Base-by-base conservation (phyloP, 1,140 invertebrate genomes). In the Drosophila repleta region DNA sequence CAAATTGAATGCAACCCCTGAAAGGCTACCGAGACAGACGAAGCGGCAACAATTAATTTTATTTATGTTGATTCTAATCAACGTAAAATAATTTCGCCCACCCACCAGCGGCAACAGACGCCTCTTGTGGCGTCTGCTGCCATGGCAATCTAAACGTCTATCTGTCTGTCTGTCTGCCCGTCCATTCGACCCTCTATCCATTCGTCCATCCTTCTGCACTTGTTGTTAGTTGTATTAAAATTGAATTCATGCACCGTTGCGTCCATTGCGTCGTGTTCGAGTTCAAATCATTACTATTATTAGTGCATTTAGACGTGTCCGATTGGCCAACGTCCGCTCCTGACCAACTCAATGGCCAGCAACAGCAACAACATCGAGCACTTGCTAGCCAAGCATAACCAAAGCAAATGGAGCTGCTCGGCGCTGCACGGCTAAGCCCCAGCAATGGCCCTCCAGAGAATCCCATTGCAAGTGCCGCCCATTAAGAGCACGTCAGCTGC, bases 41-140 rank as follows among this genome's bases (percentile, higher is more conserved):
- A 70, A 64, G 56, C 83, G 79, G 79, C 83, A 87, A 83, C 83
- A 87, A 87, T 87, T 87, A 87, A 87, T 87, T 87, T 87, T 88
- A 87, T 87, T 87, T 88, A 87, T 87, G 82, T 87, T 87, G 82
- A 87, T 87, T 87, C 78, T 82, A 87, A 87, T 87, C 82, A 87
- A 79, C 74, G 66, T 66, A 53, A 58, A 69, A 64, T 68, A 37
- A 62, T 61, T 68, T 68, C 57, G 55, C 43, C 56, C 24, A 21
- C 18, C 32, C 61, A 53, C n/a, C n/a, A n/a, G n/a, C n/a, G n/a
- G 58, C 32, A 43, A 13, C 39, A 55, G 60, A 41, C 37, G 56
- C 61, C 63, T 56, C 52, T 41, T 32, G 43, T 41, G 57, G 58
- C 61, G 52, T 71, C 55, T 63, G 72, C 62, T 76, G 75, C 46